Conservation (phyloP, 2,888 invertebrate species). For the Amphiduros pacificus region DNA sequence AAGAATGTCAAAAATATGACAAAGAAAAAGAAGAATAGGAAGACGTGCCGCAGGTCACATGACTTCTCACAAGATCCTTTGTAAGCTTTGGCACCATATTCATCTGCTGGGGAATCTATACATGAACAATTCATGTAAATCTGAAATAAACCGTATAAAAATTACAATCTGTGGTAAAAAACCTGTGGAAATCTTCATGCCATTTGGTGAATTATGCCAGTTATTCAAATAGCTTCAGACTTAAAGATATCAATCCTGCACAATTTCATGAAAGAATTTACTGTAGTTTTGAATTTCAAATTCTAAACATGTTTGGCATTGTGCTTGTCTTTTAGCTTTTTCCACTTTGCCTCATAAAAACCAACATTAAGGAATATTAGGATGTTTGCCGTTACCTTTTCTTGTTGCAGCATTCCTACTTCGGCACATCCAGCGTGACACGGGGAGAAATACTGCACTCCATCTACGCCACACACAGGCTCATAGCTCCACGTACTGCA, state of each 20-base stretch:
- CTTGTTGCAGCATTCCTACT: neutral
- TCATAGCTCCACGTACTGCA: constrained; percentile 67
- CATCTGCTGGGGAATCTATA: neutral
- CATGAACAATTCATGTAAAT: constrained; percentile 2
- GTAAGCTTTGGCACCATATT: too few species aligned
- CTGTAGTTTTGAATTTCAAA: too few species aligned
- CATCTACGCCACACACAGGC: constrained; percentile 68
- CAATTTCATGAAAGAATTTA: too few species aligned
- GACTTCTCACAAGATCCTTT: constrained; percentile 5
- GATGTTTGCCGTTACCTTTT: neutral
- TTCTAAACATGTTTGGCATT: too few species aligned
- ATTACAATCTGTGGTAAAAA: neutral
- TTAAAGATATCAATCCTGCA: too few species aligned
- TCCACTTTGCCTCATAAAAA: too few species aligned
- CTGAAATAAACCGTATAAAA: neutral
- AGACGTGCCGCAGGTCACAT: constrained; percentile 11
- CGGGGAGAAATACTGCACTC: constrained; percentile 70
- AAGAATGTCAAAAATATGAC: constrained; percentile 14
- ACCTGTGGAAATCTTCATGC: too few species aligned
- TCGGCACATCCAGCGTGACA: constrained; percentile 73
- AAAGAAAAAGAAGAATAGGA: constrained; percentile 14
- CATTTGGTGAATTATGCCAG: too few species aligned
- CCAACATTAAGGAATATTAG: too few species aligned
- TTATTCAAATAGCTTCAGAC: too few species aligned
- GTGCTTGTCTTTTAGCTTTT: too few species aligned